Conservation (phyloP, 92 coral and sea anemone genomes). For the Paragorgia papillata region DNA sequence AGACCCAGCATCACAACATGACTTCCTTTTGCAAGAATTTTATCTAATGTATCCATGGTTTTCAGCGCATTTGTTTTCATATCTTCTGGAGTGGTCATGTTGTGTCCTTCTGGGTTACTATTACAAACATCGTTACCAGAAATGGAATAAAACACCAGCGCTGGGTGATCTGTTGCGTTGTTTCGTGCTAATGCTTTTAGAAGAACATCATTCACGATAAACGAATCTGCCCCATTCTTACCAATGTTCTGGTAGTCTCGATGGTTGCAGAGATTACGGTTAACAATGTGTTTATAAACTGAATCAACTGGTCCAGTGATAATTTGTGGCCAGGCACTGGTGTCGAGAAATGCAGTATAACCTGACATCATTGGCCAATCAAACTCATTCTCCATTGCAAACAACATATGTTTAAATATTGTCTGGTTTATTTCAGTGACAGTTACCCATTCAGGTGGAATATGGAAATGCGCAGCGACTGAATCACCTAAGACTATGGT, state of each 20-base stretch:
- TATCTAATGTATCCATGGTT: conserved; percentile 66
- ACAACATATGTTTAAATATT: conserved; percentile 71
- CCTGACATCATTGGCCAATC: conserved; percentile 97
- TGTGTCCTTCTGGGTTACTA: conserved; percentile 48
- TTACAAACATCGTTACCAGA: conserved; percentile 94
- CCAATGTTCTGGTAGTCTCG: conserved; percentile 96
- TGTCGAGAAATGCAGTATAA: conserved; percentile 72
- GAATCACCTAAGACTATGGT: conserved; percentile 92
- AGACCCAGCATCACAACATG: conserved; percentile 81
- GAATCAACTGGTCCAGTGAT: conserved; percentile 79
- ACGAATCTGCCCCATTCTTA: conserved; percentile 97
- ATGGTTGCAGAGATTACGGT: conserved; percentile 93
- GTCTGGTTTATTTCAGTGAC: conserved; percentile 61
- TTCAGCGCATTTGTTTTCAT: conserved; percentile 72
- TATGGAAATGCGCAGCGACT: conserved; percentile 86
- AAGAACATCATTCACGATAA: conserved; percentile 71
- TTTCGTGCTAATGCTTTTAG: conserved; percentile 74
- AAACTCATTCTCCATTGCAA: conserved; percentile 80
- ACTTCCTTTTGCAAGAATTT: conserved; percentile 76
- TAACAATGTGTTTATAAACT: conserved; percentile 75
- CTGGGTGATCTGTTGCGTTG: conserved; percentile 77
- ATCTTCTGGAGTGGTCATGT: conserved; percentile 90
- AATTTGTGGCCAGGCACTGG: conserved; percentile 49
- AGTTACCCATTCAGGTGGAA: conserved; percentile 96
- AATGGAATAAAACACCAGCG: conserved; percentile 80